Evolutionary conservation across 2,888 invertebrate genomes (phyloP).

Genomic region (Ennomos erosarius): DNA sequence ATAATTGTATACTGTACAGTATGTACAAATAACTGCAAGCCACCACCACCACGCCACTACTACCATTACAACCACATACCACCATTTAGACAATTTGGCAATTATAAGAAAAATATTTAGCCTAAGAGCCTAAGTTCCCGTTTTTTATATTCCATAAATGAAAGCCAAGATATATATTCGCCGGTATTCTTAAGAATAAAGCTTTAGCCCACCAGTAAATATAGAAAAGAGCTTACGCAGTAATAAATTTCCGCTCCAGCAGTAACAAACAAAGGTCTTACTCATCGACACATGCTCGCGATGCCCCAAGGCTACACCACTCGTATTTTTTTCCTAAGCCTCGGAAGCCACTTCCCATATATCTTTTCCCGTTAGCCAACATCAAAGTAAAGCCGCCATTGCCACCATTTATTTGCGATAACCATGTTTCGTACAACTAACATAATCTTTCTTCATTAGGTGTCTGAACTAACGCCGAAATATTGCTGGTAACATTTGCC

Average conservation of each 20-base stretch:
- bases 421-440: conserved; percentile 32
- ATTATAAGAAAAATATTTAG: no score
- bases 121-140: no score
- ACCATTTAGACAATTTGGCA: no score
- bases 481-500: conserved; percentile 31
- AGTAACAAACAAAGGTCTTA: conserved; percentile 28
- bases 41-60: no score
- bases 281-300: conserved; percentile 28
- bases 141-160: no score
- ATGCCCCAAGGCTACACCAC: conserved; percentile 23
- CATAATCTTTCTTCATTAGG: conserved; percentile 37
- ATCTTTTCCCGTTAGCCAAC: conserved; percentile 27
- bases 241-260: conserved; percentile 24
- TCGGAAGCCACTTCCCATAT: conserved; percentile 20
- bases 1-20: no score
- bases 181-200: not conserved
- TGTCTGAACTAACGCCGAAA: conserved; percentile 32
- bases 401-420: conserved; percentile 30
- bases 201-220: conserved; percentile 9
- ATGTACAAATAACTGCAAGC: no score
- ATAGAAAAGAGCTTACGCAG: conserved; percentile 23
- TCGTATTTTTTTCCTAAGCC: conserved; percentile 28
- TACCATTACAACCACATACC: no score
- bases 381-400: conserved; percentile 21
- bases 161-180: no score